Percentiles rank a stretch among this genome's conserved stretches.
Conservation (phyloP, 2,797 vertebrate genomes). For the Anas flavirostris region DNA sequence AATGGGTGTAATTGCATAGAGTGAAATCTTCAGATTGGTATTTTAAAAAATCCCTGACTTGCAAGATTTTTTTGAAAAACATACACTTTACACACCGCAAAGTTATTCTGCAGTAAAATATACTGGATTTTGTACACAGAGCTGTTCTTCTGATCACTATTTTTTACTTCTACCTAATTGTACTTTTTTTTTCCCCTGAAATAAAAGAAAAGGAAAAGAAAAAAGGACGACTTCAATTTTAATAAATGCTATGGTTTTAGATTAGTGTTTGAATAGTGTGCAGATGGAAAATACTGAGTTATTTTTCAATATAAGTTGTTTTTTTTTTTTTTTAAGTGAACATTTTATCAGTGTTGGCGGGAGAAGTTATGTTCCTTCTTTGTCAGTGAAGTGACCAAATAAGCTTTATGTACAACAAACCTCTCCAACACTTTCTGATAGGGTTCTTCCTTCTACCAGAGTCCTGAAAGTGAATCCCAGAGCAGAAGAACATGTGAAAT, state of each 20-base stretch:
- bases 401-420: neutral
- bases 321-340: neutral
- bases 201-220: neutral
- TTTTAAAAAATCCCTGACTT: neutral
- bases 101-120: neutral
- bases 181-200: neutral
- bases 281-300: neutral
- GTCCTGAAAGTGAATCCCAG: neutral
- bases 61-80: neutral
- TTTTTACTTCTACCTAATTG: neutral
- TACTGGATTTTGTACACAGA: neutral
- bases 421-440: neutral
- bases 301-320: neutral
- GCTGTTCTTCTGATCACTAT: neutral
- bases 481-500: neutral
- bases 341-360: neutral
- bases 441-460: neutral
- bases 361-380: neutral
- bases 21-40: neutral
- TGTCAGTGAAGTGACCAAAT: neutral
- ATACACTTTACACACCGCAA: neutral
- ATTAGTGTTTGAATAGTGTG: neutral
- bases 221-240: neutral
- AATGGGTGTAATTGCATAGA: neutral
- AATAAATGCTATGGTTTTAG: neutral